Conservation (phyloP, 1,140 invertebrate species). For the Metopolophium dirhodum region DNA sequence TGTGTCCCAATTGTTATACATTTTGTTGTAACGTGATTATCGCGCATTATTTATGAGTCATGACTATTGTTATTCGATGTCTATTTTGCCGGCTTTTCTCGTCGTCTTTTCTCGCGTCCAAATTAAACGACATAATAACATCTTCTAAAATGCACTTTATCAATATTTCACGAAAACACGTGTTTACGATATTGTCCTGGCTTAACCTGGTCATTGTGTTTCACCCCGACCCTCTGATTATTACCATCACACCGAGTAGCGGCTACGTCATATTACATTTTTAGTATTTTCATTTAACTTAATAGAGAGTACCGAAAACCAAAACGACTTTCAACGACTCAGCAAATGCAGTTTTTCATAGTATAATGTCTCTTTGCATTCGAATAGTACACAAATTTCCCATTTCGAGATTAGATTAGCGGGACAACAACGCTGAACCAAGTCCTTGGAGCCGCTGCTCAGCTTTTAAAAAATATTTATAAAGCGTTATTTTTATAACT, state of each 20-base stretch:
- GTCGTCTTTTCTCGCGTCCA: not conserved
- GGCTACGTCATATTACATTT: too few relatives aligned
- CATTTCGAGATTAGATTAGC: not conserved
- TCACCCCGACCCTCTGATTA: not conserved
- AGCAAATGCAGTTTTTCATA: not conserved
- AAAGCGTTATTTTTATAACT: not conserved
- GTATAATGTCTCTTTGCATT: not conserved
- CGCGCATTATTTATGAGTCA: not conserved
- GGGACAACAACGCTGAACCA: not conserved
- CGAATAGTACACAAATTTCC: not conserved
- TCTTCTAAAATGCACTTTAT: not conserved
- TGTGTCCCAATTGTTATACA: not conserved
- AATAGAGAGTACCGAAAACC: not conserved
- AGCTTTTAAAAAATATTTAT: not conserved
- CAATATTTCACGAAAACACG: not conserved
- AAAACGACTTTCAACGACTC: not conserved
- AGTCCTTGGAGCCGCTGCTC: not conserved
- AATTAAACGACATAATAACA: not conserved
- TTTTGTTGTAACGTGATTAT: not conserved
- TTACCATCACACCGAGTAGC: not conserved
- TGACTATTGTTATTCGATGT: not conserved
- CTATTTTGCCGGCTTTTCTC: not conserved
- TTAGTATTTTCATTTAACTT: too few relatives aligned
- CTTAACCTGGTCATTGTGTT: not conserved
- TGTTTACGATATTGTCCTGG: not conserved